phyloP scores from a whole-genome alignment of 23 tunicate species.

The Botrylloides violaceus region DNA sequence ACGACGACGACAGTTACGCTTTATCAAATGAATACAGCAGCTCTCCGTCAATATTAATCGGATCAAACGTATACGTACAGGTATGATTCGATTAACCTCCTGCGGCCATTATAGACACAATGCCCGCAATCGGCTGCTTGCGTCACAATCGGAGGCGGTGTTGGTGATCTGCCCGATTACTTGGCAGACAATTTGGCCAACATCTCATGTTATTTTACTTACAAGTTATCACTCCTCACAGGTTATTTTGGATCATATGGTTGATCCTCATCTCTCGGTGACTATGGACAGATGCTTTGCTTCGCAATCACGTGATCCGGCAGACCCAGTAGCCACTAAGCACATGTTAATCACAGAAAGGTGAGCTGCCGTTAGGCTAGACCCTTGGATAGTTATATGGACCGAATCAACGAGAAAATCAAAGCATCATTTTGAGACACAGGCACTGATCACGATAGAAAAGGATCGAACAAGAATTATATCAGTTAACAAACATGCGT shows the following conservation, averaged over 20 bases:
- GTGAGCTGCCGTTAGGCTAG: conserved; percentile 12
- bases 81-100: conserved; percentile 11
- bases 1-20: conserved; percentile 64
- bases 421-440: too few species aligned
- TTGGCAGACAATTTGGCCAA: too few species aligned
- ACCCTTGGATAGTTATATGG: neutral
- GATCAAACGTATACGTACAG: conserved; percentile 87
- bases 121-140: too few species aligned
- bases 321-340: conserved; percentile 82
- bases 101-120: too few species aligned
- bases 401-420: neutral
- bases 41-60: conserved; percentile 60
- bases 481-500: too few species aligned
- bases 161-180: too few species aligned
- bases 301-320: conserved; percentile 91
- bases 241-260: conserved; percentile 62
- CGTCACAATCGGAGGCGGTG: too few species aligned
- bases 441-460: too few species aligned
- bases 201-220: too few species aligned
- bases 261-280: conserved; percentile 61
- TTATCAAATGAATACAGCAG: conserved; percentile 52
- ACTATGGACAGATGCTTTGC: conserved; percentile 90
- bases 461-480: too few species aligned
- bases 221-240: neutral
- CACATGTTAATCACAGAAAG: conserved; percentile 78